A percentile compares a stretch with the other conserved stretches of the same genome.
Conservation (phyloP, 2,113 vertebrate genomes). For the Etheostoma spectabile region DNA sequence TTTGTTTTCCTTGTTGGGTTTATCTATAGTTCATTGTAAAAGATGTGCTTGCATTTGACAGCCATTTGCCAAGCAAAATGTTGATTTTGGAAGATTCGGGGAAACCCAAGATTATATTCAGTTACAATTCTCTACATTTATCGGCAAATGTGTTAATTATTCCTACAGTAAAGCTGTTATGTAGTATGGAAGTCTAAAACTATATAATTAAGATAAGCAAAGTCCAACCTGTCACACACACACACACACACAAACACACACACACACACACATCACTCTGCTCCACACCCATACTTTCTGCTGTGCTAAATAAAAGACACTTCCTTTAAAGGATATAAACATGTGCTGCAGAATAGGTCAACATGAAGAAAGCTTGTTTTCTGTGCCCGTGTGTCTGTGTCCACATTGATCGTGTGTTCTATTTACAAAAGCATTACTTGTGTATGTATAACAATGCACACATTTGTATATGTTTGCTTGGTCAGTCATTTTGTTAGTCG, state of each 20-base stretch:
- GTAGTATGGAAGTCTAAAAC: not conserved
- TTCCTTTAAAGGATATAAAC: not conserved
- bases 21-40: slow-evolving; percentile 31
- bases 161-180: not conserved
- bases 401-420: too few relatives aligned
- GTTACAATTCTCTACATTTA: not conserved
- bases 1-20: slow-evolving; percentile 21
- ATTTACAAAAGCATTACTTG: too few relatives aligned
- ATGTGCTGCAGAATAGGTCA: not conserved
- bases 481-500: too few relatives aligned
- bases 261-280: not conserved
- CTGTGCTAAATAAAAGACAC: not conserved
- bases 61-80: slow-evolving; percentile 2
- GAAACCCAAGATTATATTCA: not conserved
- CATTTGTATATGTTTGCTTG: too few relatives aligned
- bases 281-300: not conserved
- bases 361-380: too few relatives aligned
- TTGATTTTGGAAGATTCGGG: slow-evolving; percentile 4
- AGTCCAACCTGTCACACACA: not conserved
- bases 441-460: too few relatives aligned
- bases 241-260: too few relatives aligned
- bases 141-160: not conserved
- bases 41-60: slow-evolving; percentile 5
- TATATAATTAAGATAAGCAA: not conserved
- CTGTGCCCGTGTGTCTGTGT: too few relatives aligned